Evolutionary conservation across 2,888 invertebrate species (phyloP), one percentile per base, ranked within the genome.

Genomic region (Heliconius erato): DNA sequence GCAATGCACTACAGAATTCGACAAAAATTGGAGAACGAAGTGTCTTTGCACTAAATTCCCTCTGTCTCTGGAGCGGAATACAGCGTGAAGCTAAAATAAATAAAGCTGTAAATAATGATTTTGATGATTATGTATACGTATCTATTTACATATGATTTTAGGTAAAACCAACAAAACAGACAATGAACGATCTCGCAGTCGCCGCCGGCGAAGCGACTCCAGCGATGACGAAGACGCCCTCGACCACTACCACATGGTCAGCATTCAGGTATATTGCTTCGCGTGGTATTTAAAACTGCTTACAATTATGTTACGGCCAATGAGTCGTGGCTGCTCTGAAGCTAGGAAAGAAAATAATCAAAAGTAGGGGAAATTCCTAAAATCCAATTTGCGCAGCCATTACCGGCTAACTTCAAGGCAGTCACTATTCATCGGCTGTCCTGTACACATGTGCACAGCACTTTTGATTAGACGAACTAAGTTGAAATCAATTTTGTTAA

Each of bases 221-320:
- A 93, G 93, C 85, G 95, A 95, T 67, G 95, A 95, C 40, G 95
- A 95, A 84, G 97, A 97, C 92, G 92, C 97, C 1, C 96, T 97
- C 3, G 97, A 97, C 88, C 97, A 97, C 82, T 97, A 98, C 91
- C 97, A 98, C 89, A 97, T 98, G 91, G 97, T 98, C 89, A 97
- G 98, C 87, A 97, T 98, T 90, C 97, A 98, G 96, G 97, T 97
- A 81, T 83, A 81, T 83, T 86, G 77, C 80, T 83, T 72, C 65
- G 77, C 80, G 35, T 77, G 77, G 81, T 77, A 77, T 69, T 65
- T 68, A n/a, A n/a, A 68, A 19, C 19, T 28, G 74, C 82, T 72
- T n/a, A 68, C 44, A 32, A 16, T 28, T 63, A 63, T 12, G n/a
- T n/a, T 63, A 63, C 63, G n/a, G 12, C 12, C 23, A 11, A 63